phyloP scores from a whole-genome alignment of 2,888 invertebrate species.

The Enoplolaimus lenunculus region DNA sequence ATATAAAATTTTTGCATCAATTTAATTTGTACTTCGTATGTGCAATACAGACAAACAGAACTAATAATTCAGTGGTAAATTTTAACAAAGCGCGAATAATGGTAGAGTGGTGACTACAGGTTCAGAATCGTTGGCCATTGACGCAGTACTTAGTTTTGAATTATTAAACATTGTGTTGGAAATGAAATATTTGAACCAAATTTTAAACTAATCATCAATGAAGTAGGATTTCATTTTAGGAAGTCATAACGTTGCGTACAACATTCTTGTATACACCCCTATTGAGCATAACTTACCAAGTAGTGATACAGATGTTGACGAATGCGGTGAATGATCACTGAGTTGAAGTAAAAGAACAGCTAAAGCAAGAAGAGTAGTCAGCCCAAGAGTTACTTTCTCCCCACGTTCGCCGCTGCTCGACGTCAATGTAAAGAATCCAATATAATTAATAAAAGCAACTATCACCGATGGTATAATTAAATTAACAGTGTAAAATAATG shows the following conservation, averaged over 20 bases:
- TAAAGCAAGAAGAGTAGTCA: slow-evolving; percentile 65
- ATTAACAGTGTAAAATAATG: slow-evolving; percentile 68
- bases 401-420: slow-evolving; percentile 42
- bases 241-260: too few relatives aligned
- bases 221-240: not conserved
- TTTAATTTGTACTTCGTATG: too few relatives aligned
- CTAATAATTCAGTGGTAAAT: too few relatives aligned
- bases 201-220: not conserved
- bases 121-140: too few relatives aligned
- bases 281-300: too few relatives aligned
- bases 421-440: slow-evolving; percentile 4
- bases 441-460: not conserved
- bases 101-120: too few relatives aligned
- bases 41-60: too few relatives aligned
- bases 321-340: slow-evolving; percentile 57
- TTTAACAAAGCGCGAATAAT: too few relatives aligned
- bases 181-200: not conserved
- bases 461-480: slow-evolving; percentile 53
- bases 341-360: slow-evolving; percentile 71
- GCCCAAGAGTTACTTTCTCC: slow-evolving; percentile 66
- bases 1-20: too few relatives aligned
- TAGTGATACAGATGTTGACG: not conserved
- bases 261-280: too few relatives aligned
- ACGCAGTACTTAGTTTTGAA: too few relatives aligned
- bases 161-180: not conserved